Percentiles rank a stretch among this genome's conserved stretches.
Evolutionary conservation across 2,113 vertebrate genomes (phyloP).

Genomic region (Hippoglossus stenolepis): DNA sequence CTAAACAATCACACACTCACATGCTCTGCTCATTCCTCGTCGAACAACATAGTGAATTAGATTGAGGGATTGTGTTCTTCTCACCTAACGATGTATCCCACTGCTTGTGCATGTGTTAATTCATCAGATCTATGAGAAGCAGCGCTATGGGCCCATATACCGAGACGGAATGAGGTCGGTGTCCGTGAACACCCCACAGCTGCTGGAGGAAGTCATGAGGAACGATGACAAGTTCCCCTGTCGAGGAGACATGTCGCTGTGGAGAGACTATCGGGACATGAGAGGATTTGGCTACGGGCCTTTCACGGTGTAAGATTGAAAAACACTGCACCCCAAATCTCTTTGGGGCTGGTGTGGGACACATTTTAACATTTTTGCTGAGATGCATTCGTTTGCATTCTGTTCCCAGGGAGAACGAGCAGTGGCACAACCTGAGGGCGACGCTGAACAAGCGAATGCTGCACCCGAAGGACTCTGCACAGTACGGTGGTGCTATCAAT

Average conservation of each 20-base stretch:
- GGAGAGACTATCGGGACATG: conserved; percentile 89
- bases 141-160: conserved; percentile 89
- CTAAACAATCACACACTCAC: background rate
- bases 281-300: conserved; percentile 87
- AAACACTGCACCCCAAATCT: background rate
- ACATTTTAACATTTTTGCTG: no score
- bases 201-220: conserved; percentile 89
- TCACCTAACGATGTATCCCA: background rate
- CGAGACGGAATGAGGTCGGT: conserved; percentile 66
- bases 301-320: conserved; percentile 88
- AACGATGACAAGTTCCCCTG: conserved; percentile 91
- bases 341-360: background rate
- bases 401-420: conserved; percentile 76
- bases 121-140: conserved; percentile 80
- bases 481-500: conserved; percentile 72
- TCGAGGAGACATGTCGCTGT: conserved; percentile 86
- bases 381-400: background rate
- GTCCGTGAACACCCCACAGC: conserved; percentile 83
- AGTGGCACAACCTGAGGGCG: conserved; percentile 79
- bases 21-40: background rate
- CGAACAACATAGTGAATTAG: background rate
- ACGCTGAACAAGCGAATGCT: conserved; percentile 85
- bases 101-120: background rate
- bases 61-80: background rate
- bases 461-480: conserved; percentile 74